Evolutionary conservation across 2,888 invertebrate genomes (phyloP).

Genomic region (Dicyrtomina minuta): DNA sequence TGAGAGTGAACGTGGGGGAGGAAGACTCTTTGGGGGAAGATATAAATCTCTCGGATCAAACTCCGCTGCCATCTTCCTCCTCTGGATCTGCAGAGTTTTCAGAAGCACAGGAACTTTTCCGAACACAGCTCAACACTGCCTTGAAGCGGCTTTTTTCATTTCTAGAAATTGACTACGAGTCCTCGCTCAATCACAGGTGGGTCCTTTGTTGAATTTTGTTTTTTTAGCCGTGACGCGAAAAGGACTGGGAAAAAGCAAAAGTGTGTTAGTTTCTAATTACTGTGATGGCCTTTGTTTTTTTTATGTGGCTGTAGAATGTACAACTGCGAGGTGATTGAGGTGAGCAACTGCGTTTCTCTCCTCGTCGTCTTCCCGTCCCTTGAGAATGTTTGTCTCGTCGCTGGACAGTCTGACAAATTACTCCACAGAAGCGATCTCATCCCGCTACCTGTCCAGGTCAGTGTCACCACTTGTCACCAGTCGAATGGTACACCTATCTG

Average conservation of each 20-base stretch:
- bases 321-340: constrained; percentile 89
- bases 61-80: not conserved
- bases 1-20: too few relatives aligned
- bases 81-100: constrained; percentile 25
- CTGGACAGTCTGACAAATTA: constrained; percentile 78
- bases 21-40: constrained; percentile 1
- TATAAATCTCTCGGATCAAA: not conserved
- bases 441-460: constrained; percentile 82
- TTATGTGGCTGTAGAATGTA: too few relatives aligned
- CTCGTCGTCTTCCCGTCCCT: constrained; percentile 88
- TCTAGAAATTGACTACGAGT: constrained; percentile 48
- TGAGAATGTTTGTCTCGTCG: constrained; percentile 86
- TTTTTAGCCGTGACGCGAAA: not conserved
- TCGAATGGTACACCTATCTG: not conserved
- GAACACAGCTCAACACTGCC: constrained; percentile 44
- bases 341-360: constrained; percentile 86
- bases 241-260: not conserved
- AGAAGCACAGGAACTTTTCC: constrained; percentile 51
- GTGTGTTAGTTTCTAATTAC: too few relatives aligned
- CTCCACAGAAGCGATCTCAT: constrained; percentile 81
- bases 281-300: too few relatives aligned
- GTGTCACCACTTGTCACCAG: too few relatives aligned
- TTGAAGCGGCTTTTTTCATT: constrained; percentile 49
- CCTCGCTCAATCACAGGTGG: constrained; percentile 52
- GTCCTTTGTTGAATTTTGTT: constrained; percentile 22